phyloP scores from a whole-genome alignment of 2,888 invertebrate genomes.

The Spisula subtruncata region DNA sequence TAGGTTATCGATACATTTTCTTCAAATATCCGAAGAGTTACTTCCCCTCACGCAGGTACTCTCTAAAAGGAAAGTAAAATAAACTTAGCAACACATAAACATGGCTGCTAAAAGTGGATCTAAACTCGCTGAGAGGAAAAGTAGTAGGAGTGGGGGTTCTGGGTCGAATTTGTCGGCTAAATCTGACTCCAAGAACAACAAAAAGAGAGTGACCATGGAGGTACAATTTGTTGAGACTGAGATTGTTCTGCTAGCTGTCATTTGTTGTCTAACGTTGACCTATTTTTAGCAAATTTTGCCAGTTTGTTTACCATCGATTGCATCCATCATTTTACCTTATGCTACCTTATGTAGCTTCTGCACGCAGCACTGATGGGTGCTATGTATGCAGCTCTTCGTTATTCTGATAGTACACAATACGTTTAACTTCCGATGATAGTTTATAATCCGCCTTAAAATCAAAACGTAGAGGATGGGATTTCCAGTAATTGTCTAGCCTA shows the following conservation, averaged over 20 bases:
- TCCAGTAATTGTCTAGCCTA: no score
- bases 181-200: slow-evolving; percentile 66
- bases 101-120: slow-evolving; percentile 76
- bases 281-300: not conserved
- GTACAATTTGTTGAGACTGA: slow-evolving; percentile 36
- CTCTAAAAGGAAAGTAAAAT: slow-evolving; percentile 62
- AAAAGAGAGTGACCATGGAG: slow-evolving; percentile 79
- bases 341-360: no score
- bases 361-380: no score
- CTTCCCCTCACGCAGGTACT: slow-evolving; percentile 62
- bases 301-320: no score
- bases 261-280: slow-evolving; percentile 1
- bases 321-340: no score
- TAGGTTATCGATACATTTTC: slow-evolving; percentile 35
- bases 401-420: no score
- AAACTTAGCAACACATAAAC: slow-evolving; percentile 74
- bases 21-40: slow-evolving; percentile 45
- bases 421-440: no score
- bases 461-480: no score
- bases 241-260: not conserved
- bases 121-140: slow-evolving; percentile 69
- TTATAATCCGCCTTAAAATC: no score
- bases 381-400: no score
- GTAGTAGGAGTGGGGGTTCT: slow-evolving; percentile 67
- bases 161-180: slow-evolving; percentile 63